Evolutionary conservation across 2,888 invertebrate genomes (phyloP).

Genomic region (Tuta absoluta): DNA sequence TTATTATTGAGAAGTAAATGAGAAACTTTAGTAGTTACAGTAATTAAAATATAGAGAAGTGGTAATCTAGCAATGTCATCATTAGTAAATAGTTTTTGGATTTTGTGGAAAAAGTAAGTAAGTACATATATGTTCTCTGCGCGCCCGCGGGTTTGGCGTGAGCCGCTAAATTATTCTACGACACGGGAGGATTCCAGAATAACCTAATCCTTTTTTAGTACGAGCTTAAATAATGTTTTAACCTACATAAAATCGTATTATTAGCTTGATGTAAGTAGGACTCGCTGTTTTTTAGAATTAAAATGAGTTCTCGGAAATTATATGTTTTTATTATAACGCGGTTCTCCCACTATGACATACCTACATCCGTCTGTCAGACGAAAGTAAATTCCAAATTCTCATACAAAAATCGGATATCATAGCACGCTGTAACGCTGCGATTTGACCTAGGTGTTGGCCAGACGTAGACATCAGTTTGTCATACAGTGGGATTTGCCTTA

Average conservation of each 20-base stretch:
- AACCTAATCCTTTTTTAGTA: slow-evolving; percentile 10
- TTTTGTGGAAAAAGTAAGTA: not conserved
- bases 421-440: no score
- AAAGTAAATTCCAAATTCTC: no score
- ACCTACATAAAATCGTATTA: not conserved
- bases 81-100: slow-evolving; percentile 13
- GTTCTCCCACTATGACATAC: no score
- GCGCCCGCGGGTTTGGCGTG: not conserved
- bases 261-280: no score
- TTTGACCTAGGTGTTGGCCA: no score
- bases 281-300: not conserved
- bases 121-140: slow-evolving; percentile 15
- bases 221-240: not conserved
- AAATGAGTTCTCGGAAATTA: no score
- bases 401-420: no score
- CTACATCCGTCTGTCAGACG: no score
- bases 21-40: not conserved
- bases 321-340: no score
- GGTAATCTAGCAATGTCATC: slow-evolving; percentile 15
- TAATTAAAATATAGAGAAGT: slow-evolving; percentile 2
- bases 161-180: slow-evolving; percentile 24
- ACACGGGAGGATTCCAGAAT: slow-evolving; percentile 10
- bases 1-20: not conserved
- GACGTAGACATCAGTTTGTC: no score
- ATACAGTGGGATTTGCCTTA: no score